Percentiles rank a stretch among this genome's conserved stretches.
phyloP scores from a whole-genome alignment of 92 coral and sea anemone genomes.

The Metridium senile region DNA sequence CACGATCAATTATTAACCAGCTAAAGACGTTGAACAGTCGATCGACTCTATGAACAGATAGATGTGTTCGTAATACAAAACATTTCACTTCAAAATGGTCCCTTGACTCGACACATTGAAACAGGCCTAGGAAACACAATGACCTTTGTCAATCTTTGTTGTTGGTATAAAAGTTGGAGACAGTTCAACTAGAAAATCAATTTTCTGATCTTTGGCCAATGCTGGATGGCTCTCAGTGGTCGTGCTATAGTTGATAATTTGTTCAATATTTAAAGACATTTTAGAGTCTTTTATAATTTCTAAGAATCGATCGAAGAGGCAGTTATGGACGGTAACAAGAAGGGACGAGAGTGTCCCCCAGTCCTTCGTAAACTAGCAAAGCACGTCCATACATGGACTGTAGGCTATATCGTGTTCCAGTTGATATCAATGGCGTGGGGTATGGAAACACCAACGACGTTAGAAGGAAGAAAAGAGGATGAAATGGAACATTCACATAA shows the following conservation, averaged over 20 bases:
- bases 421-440: conserved; percentile 23
- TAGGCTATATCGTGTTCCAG: conserved; percentile 5
- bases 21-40: conserved; percentile 5
- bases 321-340: background rate
- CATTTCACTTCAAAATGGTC: background rate
- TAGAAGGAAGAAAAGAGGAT: conserved; percentile 93
- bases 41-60: background rate
- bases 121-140: background rate
- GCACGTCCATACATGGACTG: conserved; percentile 10
- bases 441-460: conserved; percentile 82
- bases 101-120: background rate
- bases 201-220: background rate
- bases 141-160: background rate
- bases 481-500: conserved; percentile 97
- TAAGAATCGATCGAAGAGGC: background rate
- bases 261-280: too few relatives aligned
- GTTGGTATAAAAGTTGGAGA: conserved; percentile 1
- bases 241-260: background rate
- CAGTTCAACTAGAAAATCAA: background rate
- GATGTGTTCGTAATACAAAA: background rate
- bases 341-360: conserved; percentile 5
- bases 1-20: conserved; percentile 15
- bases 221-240: background rate
- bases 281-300: too few relatives aligned
- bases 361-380: background rate